Evolutionary conservation across 2,888 invertebrate genomes (phyloP).

Genomic region (Nematopogon swammerdamellus): DNA sequence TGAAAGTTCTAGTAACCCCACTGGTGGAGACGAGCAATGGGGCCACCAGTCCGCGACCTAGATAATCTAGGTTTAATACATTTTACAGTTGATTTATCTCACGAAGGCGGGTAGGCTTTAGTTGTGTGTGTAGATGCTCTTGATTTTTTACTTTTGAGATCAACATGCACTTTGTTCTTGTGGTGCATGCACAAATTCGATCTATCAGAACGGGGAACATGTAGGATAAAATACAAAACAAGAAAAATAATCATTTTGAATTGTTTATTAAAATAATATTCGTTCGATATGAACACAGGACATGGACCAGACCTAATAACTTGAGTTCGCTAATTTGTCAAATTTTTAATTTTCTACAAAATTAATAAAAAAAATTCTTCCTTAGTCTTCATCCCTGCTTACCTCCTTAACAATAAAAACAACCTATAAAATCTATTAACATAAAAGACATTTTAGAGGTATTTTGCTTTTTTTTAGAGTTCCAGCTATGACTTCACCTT

Average conservation of each 20-base stretch:
- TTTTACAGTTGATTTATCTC: too few relatives aligned
- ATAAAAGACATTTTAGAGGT: conserved; percentile 38
- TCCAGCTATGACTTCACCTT: neutral
- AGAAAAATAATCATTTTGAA: conserved; percentile 35
- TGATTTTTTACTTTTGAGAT: too few relatives aligned
- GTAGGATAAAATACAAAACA: too few relatives aligned
- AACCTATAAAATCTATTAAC: conserved; percentile 55
- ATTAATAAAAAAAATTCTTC: conserved; percentile 12
- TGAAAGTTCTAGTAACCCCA: too few relatives aligned
- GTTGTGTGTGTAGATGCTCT: too few relatives aligned
- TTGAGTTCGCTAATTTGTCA: conserved; percentile 51
- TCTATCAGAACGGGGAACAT: too few relatives aligned
- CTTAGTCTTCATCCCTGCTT: conserved; percentile 25
- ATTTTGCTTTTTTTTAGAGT: conserved; percentile 9
- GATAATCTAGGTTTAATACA: too few relatives aligned
- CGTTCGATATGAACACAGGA: conserved; percentile 54
- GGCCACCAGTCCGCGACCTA: too few relatives aligned
- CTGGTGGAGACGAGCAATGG: too few relatives aligned
- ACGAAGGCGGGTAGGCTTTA: too few relatives aligned
- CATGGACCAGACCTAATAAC: conserved; percentile 47
- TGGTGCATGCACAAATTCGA: too few relatives aligned
- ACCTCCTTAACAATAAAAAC: conserved; percentile 54
- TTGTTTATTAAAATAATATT: conserved; percentile 58
- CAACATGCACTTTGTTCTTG: too few relatives aligned
- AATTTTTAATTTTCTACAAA: conserved; percentile 16